Evolutionary conservation across 2,888 invertebrate species (phyloP), one percentile per base, ranked within the genome.

Genomic region (Eupithecia tripunctaria): DNA sequence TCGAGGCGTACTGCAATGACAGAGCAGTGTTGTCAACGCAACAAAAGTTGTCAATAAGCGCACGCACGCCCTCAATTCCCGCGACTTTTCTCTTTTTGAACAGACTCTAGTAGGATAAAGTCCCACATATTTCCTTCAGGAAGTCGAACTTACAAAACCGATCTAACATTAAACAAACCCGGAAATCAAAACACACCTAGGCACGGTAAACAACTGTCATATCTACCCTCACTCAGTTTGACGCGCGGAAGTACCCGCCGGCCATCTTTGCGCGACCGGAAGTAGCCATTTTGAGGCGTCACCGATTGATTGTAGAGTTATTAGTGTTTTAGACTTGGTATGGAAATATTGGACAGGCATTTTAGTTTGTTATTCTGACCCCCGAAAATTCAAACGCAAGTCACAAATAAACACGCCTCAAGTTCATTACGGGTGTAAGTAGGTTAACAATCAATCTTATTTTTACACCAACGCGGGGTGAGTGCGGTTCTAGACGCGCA

Each of bases 261-360:
- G 91, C 92, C 91, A 91, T 92, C 91, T 89, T 88, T 84, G 84
- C 84, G 86, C 84, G 82, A 86, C 87, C 92, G 93, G 93, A 93
- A 89, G 89, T 82, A 86, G 88, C 91, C 92, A 91, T 93, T 93
- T 91, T 88, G 90, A 91, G 86, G 89, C 89, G 89, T 89, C 91
- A 89, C 86, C 89, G 88, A 92, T 91, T 90, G 91, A 84, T 84
- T 82, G 76, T 80, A 85, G 88, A 76, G 38, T 38, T 56, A 25
- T 25, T 25, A 43, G 56, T 25, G 56, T 56, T 56, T 56, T 84
- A n/a, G 0, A 43, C 85, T 83, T 0, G 6, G 12, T 7, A 43
- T 81, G 89, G 89, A 89, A 25, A 43, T 70, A 74, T 38, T 1
- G 7, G 59, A 69, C 25, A 70, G 36, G 1, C 36, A 36, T 6